Evolutionary conservation across 2,888 invertebrate species (phyloP).

Genomic region (Unio delphinus): DNA sequence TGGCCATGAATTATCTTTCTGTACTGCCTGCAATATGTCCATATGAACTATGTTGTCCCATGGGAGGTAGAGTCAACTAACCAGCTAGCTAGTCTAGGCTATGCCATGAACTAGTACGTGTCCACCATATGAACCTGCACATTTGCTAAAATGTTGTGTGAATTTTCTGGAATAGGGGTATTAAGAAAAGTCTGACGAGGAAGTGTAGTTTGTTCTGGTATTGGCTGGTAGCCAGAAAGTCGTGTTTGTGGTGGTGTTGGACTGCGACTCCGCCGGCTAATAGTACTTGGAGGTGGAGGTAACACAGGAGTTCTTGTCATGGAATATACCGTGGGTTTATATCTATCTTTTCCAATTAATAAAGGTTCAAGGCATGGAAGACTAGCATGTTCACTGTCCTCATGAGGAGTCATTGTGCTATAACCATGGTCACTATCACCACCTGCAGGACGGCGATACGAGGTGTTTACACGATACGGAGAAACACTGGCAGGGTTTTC

Average conservation of each 20-base stretch:
- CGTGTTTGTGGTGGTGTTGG: slow-evolving; percentile 66
- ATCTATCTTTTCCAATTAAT: slow-evolving; percentile 66
- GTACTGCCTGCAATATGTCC: too few species aligned
- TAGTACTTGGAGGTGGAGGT: slow-evolving; percentile 63
- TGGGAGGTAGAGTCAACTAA: too few species aligned
- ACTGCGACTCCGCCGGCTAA: slow-evolving; percentile 63
- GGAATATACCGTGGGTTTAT: slow-evolving; percentile 57
- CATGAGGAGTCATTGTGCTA: slow-evolving; percentile 74
- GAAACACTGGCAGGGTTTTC: slow-evolving; percentile 82
- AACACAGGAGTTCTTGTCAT: slow-evolving; percentile 50
- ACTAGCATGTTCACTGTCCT: slow-evolving; percentile 70
- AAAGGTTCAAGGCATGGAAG: slow-evolving; percentile 68
- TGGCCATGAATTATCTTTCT: too few species aligned
- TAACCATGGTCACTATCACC: slow-evolving; percentile 94
- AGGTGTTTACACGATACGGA: slow-evolving; percentile 88
- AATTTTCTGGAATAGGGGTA: slow-evolving; percentile 44
- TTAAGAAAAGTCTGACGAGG: slow-evolving; percentile 57
- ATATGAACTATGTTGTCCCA: too few species aligned
- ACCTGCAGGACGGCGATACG: slow-evolving; percentile 81
- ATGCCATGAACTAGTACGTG: slow-evolving; percentile 51
- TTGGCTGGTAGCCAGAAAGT: slow-evolving; percentile 47
- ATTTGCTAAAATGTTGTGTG: slow-evolving; percentile 84
- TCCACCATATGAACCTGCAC: slow-evolving; percentile 94
- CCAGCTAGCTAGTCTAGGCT: too few species aligned
- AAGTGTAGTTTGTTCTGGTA: slow-evolving; percentile 60